These are phyloP conservation scores for Mormyrus hasselquistii DNA, from an alignment of 2,797 vertebrate genomes.

Conservation along the genomic window DNA sequence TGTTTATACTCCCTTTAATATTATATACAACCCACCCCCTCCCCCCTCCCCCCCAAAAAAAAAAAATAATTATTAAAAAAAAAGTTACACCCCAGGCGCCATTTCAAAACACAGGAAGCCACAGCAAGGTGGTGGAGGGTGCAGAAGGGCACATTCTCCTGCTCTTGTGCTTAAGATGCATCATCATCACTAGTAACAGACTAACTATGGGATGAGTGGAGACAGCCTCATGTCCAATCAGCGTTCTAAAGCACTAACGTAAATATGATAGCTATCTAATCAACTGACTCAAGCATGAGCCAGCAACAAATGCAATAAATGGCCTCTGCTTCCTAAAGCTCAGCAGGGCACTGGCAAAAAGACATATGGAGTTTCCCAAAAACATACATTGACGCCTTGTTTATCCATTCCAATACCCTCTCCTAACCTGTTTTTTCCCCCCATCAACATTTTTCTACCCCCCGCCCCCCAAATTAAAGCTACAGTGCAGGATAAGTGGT, in stretches of 20 bases:
- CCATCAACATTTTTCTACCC: not conserved
- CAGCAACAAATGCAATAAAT: not conserved
- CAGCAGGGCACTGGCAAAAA: not conserved
- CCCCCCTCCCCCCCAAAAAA: not conserved
- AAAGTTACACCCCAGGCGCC: not conserved
- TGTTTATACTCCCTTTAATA: not conserved
- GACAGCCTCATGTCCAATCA: not conserved
- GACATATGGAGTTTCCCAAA: not conserved
- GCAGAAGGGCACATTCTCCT: not conserved
- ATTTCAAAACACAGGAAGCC: constrained; percentile 14
- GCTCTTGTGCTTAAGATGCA: not conserved
- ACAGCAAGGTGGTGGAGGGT: not conserved
- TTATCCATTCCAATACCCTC: not conserved
- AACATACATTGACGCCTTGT: not conserved
- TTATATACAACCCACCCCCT: not conserved
- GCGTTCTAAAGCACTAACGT: not conserved
- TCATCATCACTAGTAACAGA: not conserved
- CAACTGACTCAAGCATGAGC: not conserved
- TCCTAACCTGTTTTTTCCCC: not conserved
- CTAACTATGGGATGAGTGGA: not conserved
- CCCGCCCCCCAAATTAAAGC: not conserved
- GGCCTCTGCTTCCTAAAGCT: not conserved
- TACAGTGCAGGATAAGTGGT: not conserved
- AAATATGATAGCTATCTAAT: not conserved
- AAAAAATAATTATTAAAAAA: not conserved